Conservation (phyloP, 2,113 vertebrate genomes). For the Xiphias gladius region DNA sequence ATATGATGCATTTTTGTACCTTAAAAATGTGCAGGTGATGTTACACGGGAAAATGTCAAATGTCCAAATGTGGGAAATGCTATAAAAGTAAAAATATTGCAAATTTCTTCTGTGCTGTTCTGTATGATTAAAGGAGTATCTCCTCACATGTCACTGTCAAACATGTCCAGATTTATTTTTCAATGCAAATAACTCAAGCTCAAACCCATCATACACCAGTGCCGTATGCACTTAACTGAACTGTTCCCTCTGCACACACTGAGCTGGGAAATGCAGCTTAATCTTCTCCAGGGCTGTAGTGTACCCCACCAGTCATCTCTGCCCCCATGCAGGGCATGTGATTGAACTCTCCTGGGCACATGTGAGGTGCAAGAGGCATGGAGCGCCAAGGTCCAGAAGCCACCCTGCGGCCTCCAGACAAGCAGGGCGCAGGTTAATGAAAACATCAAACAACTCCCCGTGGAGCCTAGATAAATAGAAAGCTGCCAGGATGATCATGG, state of each 20-base stretch:
- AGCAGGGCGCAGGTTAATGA: constrained; percentile 75
- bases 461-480: constrained; percentile 60
- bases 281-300: constrained; percentile 64
- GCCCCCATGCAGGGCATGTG: constrained; percentile 67
- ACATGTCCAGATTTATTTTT: constrained; percentile 36
- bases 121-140: background rate
- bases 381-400: constrained; percentile 63
- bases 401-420: constrained; percentile 59
- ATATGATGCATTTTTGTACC: no score
- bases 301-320: constrained; percentile 46
- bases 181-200: constrained; percentile 42
- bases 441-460: constrained; percentile 78
- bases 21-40: background rate
- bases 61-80: background rate
- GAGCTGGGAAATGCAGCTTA: constrained; percentile 52
- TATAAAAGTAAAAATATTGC: background rate
- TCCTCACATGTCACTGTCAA: constrained; percentile 24
- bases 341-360: constrained; percentile 78
- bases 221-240: constrained; percentile 36
- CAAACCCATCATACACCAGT: constrained; percentile 16
- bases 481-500: constrained; percentile 41
- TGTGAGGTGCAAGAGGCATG: constrained; percentile 56
- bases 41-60: background rate
- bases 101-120: constrained; percentile 5
- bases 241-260: constrained; percentile 28